Conservation (phyloP, 2,888 invertebrate species). For the Xylota sylvarum region DNA sequence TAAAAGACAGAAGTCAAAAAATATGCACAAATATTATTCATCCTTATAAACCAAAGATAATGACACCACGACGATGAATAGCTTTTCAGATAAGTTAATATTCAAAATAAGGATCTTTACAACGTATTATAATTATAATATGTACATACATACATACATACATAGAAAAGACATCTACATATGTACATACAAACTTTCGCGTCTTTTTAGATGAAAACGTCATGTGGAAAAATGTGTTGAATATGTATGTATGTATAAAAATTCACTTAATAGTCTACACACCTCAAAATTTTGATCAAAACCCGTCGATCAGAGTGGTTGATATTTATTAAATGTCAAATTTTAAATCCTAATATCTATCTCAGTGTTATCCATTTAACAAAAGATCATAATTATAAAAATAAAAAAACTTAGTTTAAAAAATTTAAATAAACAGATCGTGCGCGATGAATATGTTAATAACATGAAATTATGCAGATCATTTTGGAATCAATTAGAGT, state of each 20-base stretch:
- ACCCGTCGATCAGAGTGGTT: slow-evolving; percentile 10
- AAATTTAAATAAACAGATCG: slow-evolving; percentile 15
- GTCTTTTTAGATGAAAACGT: background rate
- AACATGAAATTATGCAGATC: slow-evolving; percentile 39
- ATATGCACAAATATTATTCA: no score
- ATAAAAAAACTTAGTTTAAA: background rate
- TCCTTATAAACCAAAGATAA: no score
- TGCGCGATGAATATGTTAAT: slow-evolving; percentile 35
- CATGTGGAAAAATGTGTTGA: background rate
- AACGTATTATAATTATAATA: no score
- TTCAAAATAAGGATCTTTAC: no score
- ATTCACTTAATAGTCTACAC: background rate
- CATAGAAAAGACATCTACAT: no score
- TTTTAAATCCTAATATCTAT: slow-evolving; percentile 9
- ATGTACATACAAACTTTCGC: no score
- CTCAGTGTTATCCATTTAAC: background rate
- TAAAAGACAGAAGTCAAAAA: no score
- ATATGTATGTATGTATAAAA: background rate
- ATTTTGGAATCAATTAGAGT: slow-evolving; percentile 30
- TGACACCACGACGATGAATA: no score
- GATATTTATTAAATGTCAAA: slow-evolving; percentile 54
- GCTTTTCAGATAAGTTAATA: no score
- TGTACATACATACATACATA: no score
- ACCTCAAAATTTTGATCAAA: slow-evolving; percentile 7
- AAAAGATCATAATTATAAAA: slow-evolving; percentile 7